phyloP scores from a whole-genome alignment of 2,888 invertebrate genomes.

The Philonicus albiceps region DNA sequence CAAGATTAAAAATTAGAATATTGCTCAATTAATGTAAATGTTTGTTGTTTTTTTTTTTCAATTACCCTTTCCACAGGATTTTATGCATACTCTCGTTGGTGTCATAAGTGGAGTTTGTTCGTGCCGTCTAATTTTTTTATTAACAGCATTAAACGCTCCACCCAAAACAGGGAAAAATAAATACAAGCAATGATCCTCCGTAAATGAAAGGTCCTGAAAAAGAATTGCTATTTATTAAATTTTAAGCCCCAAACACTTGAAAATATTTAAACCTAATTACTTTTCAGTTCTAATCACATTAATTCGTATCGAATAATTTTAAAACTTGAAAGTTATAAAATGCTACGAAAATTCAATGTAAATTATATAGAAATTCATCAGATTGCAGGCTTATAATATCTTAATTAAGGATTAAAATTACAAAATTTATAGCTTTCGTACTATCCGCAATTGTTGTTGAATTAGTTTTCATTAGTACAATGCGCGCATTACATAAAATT shows the following conservation, averaged over 20 bases:
- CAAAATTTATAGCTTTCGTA: no score
- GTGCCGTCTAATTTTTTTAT: slow-evolving; percentile 86
- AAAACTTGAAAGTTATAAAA: no score
- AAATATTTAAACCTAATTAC: neutral
- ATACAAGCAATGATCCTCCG: slow-evolving; percentile 82
- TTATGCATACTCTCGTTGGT: slow-evolving; percentile 81
- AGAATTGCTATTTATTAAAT: neutral
- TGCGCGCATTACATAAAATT: no score
- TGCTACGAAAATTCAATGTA: no score
- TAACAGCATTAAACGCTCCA: slow-evolving; percentile 81
- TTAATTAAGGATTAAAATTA: no score
- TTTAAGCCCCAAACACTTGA: neutral
- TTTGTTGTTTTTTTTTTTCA: neutral
- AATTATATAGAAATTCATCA: no score
- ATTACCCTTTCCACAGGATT: slow-evolving; percentile 77
- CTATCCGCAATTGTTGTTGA: no score
- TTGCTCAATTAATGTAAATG: neutral
- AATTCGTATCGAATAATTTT: no score
- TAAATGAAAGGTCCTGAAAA: slow-evolving; percentile 79
- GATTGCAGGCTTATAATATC: no score
- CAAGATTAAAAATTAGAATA: neutral
- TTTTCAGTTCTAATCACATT: neutral
- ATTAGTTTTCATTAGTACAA: no score
- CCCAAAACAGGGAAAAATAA: slow-evolving; percentile 88
- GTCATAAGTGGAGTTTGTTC: slow-evolving; percentile 76